phyloP scores from a whole-genome alignment of 2,888 invertebrate genomes.

The Callimorpha dominula region DNA sequence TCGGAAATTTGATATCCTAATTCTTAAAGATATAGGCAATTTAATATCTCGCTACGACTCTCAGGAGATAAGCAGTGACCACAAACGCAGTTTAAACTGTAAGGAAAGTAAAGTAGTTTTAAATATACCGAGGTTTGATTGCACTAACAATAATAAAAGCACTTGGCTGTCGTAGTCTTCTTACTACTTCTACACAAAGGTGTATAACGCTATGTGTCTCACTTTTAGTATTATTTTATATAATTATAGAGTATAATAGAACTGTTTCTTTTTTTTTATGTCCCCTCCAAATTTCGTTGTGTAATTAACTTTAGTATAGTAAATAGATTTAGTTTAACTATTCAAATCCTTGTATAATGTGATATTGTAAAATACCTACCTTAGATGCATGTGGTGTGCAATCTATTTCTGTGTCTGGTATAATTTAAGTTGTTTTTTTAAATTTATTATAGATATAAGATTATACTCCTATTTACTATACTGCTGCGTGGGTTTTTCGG shows the following conservation, averaged over 20 bases:
- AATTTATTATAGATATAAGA: no score
- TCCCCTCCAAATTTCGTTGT: neutral
- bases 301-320: neutral
- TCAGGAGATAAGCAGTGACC: neutral
- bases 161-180: neutral
- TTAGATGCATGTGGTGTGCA: neutral
- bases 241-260: neutral
- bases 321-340: neutral
- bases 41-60: neutral
- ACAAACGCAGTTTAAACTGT: neutral
- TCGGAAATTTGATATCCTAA: neutral
- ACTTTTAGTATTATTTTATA: neutral
- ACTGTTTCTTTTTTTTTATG: neutral
- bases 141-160: neutral
- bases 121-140: neutral
- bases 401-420: no score
- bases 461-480: no score
- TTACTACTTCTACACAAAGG: no score
- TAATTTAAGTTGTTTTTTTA: no score
- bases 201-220: neutral
- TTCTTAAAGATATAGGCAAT: neutral
- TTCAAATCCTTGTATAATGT: neutral
- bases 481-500: no score
- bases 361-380: neutral
- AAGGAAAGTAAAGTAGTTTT: neutral